Evolutionary conservation across 2,888 invertebrate species (phyloP).

Genomic region (Criorhina ranunculi): DNA sequence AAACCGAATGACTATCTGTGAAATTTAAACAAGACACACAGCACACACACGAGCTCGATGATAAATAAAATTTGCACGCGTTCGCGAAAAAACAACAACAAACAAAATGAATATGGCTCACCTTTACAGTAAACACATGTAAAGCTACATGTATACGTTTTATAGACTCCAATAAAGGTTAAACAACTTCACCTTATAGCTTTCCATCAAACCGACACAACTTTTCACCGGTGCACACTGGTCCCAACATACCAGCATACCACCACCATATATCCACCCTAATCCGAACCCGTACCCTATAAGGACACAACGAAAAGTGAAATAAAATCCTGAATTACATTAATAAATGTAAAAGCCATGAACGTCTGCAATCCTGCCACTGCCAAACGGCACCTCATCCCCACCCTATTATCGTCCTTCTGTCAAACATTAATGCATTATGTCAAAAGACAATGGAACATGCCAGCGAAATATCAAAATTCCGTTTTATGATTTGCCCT

Average conservation of each 20-base stretch:
- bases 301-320: constrained; percentile 38
- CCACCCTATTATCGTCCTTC: constrained; percentile 19
- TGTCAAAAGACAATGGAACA: constrained; percentile 61
- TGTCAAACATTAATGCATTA: constrained; percentile 71
- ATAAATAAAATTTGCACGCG: constrained; percentile 26
- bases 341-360: constrained; percentile 71
- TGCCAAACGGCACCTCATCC: no score
- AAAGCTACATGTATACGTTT: constrained; percentile 42
- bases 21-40: constrained; percentile 12
- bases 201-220: constrained; percentile 66
- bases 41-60: neutral
- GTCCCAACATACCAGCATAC: constrained; percentile 5
- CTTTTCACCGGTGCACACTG: constrained; percentile 24
- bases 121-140: constrained; percentile 36
- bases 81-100: constrained; percentile 3
- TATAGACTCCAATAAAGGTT: constrained; percentile 68
- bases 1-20: constrained; percentile 27
- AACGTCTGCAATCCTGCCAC: constrained; percentile 4
- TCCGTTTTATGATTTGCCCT: constrained; percentile 70
- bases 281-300: constrained; percentile 12
- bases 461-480: constrained; percentile 68
- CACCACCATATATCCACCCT: constrained; percentile 9
- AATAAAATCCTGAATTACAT: constrained; percentile 67
- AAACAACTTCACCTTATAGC: constrained; percentile 69
- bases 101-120: constrained; percentile 42